These are phyloP conservation scores for Mormyrus iriodes DNA, from an alignment of 2,113 vertebrate genomes.

Conservation along the genomic window DNA sequence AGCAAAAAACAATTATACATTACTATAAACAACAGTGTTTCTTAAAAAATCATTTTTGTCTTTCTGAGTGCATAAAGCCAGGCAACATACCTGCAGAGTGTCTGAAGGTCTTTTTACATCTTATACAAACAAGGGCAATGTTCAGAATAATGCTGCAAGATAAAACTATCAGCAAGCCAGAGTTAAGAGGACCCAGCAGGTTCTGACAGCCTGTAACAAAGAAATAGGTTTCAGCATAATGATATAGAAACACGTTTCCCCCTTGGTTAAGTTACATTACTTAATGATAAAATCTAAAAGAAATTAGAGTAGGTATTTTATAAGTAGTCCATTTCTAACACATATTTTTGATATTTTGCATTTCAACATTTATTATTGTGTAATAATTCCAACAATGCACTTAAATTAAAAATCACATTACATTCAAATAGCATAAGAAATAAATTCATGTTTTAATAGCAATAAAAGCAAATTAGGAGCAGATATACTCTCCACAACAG, in stretches of 20 bases:
- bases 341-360: background rate
- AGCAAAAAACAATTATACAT: background rate
- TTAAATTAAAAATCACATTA: background rate
- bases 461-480: background rate
- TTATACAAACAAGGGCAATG: background rate
- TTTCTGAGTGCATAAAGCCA: background rate
- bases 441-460: background rate
- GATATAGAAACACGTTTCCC: background rate
- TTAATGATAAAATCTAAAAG: background rate
- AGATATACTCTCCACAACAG: background rate
- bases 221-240: background rate
- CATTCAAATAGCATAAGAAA: background rate
- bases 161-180: background rate
- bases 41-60: background rate
- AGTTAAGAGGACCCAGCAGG: background rate
- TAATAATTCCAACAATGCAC: background rate
- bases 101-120: background rate
- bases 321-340: background rate
- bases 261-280: background rate
- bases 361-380: background rate
- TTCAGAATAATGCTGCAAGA: background rate
- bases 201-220: background rate
- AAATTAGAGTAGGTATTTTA: background rate
- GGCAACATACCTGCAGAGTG: background rate
- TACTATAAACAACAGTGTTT: background rate